phyloP scores from a whole-genome alignment of 2,797 vertebrate genomes.

The Pseudochromis fuscus region DNA sequence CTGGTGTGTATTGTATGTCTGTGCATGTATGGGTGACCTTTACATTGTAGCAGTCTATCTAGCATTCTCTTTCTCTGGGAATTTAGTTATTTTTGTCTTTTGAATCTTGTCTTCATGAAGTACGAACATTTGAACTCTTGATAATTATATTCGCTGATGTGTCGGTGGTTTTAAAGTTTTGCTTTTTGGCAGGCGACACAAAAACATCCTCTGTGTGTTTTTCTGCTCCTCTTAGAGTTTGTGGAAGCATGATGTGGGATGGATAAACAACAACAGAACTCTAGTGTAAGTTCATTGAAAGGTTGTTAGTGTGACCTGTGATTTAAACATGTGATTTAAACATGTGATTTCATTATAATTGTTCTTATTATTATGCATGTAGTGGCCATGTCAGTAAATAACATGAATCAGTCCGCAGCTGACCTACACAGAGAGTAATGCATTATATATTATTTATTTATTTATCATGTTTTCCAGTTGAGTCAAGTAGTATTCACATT shows the following conservation, averaged over 20 bases:
- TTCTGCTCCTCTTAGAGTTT: slow-evolving; percentile 76
- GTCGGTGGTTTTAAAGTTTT: slow-evolving; percentile 4
- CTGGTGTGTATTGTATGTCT: slow-evolving; percentile 66
- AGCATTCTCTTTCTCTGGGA: slow-evolving; percentile 77
- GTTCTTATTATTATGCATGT: no score
- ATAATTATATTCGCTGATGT: background rate
- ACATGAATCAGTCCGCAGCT: no score
- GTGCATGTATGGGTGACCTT: slow-evolving; percentile 56
- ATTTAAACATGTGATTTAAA: background rate
- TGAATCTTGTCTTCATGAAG: slow-evolving; percentile 8
- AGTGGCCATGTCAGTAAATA: no score
- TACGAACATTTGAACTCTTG: background rate
- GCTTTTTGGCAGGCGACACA: slow-evolving; percentile 2
- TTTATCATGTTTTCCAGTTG: background rate
- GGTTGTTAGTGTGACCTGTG: background rate
- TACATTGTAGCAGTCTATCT: slow-evolving; percentile 72
- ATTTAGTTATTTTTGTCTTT: slow-evolving; percentile 41
- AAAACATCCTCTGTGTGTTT: slow-evolving; percentile 13
- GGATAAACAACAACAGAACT: slow-evolving; percentile 82
- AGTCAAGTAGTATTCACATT: background rate
- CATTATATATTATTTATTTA: no score
- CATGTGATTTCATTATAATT: no score
- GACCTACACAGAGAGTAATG: no score
- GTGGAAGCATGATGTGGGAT: slow-evolving; percentile 86
- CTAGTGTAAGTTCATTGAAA: slow-evolving; percentile 72